These are phyloP conservation scores for Takifugu bimaculatus DNA, from an alignment of 2,113 vertebrate genomes.

Conservation along the genomic window DNA sequence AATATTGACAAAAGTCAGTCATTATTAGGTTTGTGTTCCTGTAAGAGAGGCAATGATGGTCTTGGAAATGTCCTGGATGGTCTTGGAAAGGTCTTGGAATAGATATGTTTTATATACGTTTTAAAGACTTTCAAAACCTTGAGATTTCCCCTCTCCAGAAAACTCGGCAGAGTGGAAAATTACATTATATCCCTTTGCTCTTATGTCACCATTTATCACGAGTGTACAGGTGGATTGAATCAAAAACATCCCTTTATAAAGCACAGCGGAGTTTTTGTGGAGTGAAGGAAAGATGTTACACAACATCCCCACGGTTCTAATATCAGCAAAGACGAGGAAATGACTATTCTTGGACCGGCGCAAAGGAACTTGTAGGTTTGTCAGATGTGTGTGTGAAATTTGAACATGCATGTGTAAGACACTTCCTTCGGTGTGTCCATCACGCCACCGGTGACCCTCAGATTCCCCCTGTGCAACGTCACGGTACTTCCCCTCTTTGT, in stretches of 20 bases:
- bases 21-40: no score
- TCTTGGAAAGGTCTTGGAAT: no score
- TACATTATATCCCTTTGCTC: slow-evolving; percentile 2
- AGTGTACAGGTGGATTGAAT: slow-evolving; percentile 23
- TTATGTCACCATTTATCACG: slow-evolving; percentile 22
- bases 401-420: slow-evolving; percentile 46
- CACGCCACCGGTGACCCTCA: slow-evolving; percentile 59
- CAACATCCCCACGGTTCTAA: slow-evolving; percentile 55
- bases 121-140: no score
- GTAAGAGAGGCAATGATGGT: no score
- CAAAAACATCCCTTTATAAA: slow-evolving; percentile 30
- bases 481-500: slow-evolving; percentile 88
- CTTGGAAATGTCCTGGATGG: no score
- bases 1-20: no score
- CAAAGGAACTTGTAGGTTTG: slow-evolving; percentile 45
- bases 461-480: slow-evolving; percentile 70
- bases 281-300: slow-evolving; percentile 19
- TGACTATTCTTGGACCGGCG: slow-evolving; percentile 44
- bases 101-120: no score
- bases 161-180: background rate
- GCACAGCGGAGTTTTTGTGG: slow-evolving; percentile 12
- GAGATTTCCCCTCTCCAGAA: background rate
- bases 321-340: slow-evolving; percentile 56
- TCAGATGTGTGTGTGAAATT: slow-evolving; percentile 23
- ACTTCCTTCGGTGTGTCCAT: slow-evolving; percentile 70